Conservation (phyloP, 2,797 vertebrate species). For the Neopelma chrysocephalum region DNA sequence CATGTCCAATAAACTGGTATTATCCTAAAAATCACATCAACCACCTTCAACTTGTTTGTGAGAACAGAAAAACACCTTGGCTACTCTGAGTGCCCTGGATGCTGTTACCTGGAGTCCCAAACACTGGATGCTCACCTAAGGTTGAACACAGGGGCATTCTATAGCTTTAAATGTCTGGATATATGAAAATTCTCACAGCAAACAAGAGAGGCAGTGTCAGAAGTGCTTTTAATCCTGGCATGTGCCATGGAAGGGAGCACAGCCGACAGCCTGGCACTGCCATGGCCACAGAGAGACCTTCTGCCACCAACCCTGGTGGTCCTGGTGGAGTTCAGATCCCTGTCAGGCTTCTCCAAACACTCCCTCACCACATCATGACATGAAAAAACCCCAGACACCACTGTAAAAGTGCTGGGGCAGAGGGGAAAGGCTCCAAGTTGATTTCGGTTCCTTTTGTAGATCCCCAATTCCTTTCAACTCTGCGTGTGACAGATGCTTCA, state of each 20-base stretch:
- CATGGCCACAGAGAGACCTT: background rate
- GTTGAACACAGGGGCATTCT: fast-evolving
- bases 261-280: background rate
- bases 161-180: background rate
- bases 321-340: background rate
- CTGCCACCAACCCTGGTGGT: background rate
- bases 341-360: background rate
- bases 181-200: background rate
- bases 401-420: background rate
- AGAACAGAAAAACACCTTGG: background rate
- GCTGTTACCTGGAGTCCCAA: fast-evolving
- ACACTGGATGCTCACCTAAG: background rate
- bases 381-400: background rate
- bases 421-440: background rate
- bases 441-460: background rate
- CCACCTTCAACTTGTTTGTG: fast-evolving
- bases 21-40: background rate
- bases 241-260: fast-evolving
- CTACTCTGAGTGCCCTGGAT: background rate
- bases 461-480: background rate
- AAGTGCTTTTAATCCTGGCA: background rate
- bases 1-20: background rate
- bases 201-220: background rate
- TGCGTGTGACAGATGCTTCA: background rate
- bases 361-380: background rate